phyloP scores from a whole-genome alignment of 2,797 vertebrate genomes.

The Argentina silus region DNA sequence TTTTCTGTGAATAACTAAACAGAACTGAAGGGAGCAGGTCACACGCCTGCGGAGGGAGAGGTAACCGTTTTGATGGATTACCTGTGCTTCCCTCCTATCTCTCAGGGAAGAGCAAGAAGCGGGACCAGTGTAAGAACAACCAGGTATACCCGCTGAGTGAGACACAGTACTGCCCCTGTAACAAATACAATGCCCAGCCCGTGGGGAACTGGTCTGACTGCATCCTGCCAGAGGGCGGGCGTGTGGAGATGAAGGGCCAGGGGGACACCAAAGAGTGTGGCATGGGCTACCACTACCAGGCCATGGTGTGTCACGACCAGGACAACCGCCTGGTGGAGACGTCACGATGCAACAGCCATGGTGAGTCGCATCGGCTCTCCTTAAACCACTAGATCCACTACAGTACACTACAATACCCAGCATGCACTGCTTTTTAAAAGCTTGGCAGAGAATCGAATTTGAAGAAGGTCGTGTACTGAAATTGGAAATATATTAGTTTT shows the following conservation, averaged over 20 bases:
- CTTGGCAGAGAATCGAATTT: not conserved
- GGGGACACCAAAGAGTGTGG: constrained; percentile 94
- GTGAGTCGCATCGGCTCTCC: constrained; percentile 64
- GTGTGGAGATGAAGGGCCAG: constrained; percentile 88
- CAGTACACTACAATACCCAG: not conserved
- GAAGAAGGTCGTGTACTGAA: not conserved
- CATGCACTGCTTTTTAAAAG: not conserved
- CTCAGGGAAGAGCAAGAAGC: constrained; percentile 96
- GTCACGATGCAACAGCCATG: constrained; percentile 94
- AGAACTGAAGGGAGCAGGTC: too few relatives aligned
- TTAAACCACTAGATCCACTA: too few relatives aligned
- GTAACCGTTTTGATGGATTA: not conserved
- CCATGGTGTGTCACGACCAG: constrained; percentile 96
- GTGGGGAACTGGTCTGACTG: constrained; percentile 98
- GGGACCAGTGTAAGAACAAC: constrained; percentile 92
- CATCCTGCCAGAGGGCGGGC: constrained; percentile 87
- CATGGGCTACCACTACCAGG: constrained; percentile 95
- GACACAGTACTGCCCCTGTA: constrained; percentile 94
- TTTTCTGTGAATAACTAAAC: too few relatives aligned
- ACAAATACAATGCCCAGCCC: constrained; percentile 94
- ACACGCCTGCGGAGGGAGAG: too few relatives aligned
- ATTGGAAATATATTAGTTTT: not conserved
- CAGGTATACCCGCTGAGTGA: constrained; percentile 90
- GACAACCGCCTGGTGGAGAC: constrained; percentile 93
- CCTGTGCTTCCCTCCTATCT: not conserved